Evolutionary conservation across 2,888 invertebrate genomes (phyloP), one percentile per base, ranked within the genome.

Genomic region (Drosophila mayaguana): DNA sequence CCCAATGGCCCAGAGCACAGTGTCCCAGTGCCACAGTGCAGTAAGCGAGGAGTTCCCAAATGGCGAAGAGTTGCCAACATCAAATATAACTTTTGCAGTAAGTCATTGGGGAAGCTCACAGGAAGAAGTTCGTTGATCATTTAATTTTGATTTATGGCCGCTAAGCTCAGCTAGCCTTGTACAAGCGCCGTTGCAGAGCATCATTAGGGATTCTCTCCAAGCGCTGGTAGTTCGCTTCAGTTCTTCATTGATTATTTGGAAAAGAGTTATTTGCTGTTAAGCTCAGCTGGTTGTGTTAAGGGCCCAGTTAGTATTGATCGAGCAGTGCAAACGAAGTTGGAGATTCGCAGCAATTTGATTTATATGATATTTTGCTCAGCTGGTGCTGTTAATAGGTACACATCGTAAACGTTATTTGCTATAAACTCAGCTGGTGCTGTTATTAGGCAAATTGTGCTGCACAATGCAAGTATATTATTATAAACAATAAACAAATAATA

Each of bases 1-100:
- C 83, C 83, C 84, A 76, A 72, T 62, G 73, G 72, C 72, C 71
- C 75, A 64, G 38, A 63, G 73, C 72, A 68, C 72, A 72, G 76
- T 77, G 70, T 69, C 73, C 65, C 76, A 57, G 42, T 25, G 50
- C 48, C 43, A 50, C 43, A 63, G 42, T 22, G 34, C 54, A 55
- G 62, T 65, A 42, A 66, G 72, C 45, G 1, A 32, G 14, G 0
- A 50, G 40, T 50, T 63, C 61, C 69, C 74, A 32, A 16, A 56
- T 54, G 69, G 46, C 60, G 50, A 34, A 46, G 50, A 46, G 57
- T 45, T 73, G 54, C 16, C 61, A 51, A 38, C 67, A 28, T 59
- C 20, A 54, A 36, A 59, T 28, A 42, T 16, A 59, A 43, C 36
- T 53, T 66, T 36, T 32, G 34, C 54, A 40, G 9, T 20, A 25